Percentiles rank a stretch among this genome's conserved stretches.
Conservation (phyloP, 2,113 vertebrate genomes). For the Phalacrocorax aristotelis region DNA sequence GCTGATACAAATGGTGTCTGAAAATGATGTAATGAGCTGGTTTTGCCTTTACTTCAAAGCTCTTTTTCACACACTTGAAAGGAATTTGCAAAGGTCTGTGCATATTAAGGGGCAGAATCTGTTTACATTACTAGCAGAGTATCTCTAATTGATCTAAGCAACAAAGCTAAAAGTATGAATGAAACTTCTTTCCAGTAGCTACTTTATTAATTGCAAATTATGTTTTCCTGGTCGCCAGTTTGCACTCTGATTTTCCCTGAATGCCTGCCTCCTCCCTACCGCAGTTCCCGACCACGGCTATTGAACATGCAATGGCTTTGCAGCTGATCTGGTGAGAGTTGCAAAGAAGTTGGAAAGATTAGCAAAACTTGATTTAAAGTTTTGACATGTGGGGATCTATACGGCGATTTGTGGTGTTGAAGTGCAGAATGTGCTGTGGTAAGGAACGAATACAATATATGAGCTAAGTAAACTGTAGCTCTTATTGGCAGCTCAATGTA, state of each 20-base stretch:
- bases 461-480: neutral
- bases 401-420: neutral
- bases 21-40: conserved; percentile 40
- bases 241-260: neutral
- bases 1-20: neutral
- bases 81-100: neutral
- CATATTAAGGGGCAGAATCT: neutral
- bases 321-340: neutral
- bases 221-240: neutral
- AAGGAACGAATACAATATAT: neutral
- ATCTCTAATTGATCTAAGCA: neutral
- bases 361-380: neutral
- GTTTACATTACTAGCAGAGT: neutral
- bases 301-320: neutral
- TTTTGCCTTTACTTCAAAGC: neutral
- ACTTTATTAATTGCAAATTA: neutral
- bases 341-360: neutral
- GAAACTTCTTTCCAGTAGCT: neutral
- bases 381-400: neutral
- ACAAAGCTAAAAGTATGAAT: neutral
- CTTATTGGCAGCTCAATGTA: neutral
- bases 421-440: neutral
- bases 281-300: neutral
- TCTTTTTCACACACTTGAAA: neutral
- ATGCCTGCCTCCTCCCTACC: neutral